A percentile compares a stretch with the other conserved stretches of the same genome.
Evolutionary conservation across 2,888 invertebrate species (phyloP).

Genomic region (Latrodectus elegans): DNA sequence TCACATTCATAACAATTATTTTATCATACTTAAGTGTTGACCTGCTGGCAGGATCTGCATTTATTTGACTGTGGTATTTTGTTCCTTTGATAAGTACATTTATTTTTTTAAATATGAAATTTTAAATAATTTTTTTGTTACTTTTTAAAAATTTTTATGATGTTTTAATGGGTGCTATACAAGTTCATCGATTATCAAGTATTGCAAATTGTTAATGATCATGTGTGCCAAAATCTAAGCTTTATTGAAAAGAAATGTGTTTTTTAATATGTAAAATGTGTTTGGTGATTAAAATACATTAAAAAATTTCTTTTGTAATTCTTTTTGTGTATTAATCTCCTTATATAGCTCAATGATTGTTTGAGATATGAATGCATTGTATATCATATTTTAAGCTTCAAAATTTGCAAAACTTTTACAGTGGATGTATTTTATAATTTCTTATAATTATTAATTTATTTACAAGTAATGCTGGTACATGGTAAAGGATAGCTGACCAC

Average conservation of each 20-base stretch:
- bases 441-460: too few species aligned
- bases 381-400: too few species aligned
- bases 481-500: too few species aligned
- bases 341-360: too few species aligned
- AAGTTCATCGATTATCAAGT: slow-evolving; percentile 13
- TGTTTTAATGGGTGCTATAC: slow-evolving; percentile 21
- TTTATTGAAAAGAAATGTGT: neutral
- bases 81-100: slow-evolving; percentile 42
- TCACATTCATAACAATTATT: neutral
- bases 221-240: neutral
- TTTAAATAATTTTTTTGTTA: neutral
- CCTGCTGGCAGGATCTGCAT: slow-evolving; percentile 57
- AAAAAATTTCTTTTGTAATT: neutral
- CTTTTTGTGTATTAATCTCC: too few species aligned
- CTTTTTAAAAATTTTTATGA: slow-evolving; percentile 31
- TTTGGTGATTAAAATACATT: neutral
- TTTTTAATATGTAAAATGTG: neutral
- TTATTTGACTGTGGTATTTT: slow-evolving; percentile 54
- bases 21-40: neutral
- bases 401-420: too few species aligned
- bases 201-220: slow-evolving; percentile 9
- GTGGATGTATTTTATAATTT: too few species aligned
- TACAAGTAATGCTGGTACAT: too few species aligned
- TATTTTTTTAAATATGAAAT: slow-evolving; percentile 22
- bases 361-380: too few species aligned